phyloP scores from a whole-genome alignment of 1,140 invertebrate species.

The Mylabris phalerata region DNA sequence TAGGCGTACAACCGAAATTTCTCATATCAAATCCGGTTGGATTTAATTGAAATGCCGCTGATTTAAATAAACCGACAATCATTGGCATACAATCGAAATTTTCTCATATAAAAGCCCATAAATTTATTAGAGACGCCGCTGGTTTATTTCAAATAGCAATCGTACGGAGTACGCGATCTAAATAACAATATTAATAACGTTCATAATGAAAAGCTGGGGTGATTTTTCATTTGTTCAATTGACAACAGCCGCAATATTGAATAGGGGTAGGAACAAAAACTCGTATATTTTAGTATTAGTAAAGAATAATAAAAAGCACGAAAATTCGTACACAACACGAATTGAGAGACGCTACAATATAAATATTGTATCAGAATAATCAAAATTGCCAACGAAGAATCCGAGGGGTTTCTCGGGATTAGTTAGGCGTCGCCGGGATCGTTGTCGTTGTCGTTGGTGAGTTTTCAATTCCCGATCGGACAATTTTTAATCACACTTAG shows the following conservation, averaged over 20 bases:
- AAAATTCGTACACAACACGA: too few relatives aligned
- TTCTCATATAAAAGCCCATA: neutral
- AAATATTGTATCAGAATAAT: too few relatives aligned
- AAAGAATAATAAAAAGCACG: too few relatives aligned
- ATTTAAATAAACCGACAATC: too few relatives aligned
- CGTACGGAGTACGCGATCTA: conserved; percentile 15
- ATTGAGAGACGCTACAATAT: too few relatives aligned
- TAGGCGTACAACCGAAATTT: neutral
- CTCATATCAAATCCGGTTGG: too few relatives aligned
- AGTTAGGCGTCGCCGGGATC: too few relatives aligned
- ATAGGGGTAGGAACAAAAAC: conserved; percentile 12
- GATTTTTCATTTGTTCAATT: conserved; percentile 22
- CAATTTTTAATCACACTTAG: neutral
- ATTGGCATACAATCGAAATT: neutral
- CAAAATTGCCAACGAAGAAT: too few relatives aligned
- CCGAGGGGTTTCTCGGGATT: too few relatives aligned
- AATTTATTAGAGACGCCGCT: neutral
- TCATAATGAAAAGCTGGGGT: neutral
- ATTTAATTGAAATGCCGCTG: too few relatives aligned
- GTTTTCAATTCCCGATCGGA: neutral
- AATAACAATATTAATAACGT: neutral
- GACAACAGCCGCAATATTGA: conserved; percentile 14
- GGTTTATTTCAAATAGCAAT: neutral
- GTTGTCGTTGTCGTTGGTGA: conserved; percentile 1
- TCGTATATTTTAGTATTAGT: neutral